Evolutionary conservation across 2,888 invertebrate genomes (phyloP).

Genomic region (Netelia melanura): DNA sequence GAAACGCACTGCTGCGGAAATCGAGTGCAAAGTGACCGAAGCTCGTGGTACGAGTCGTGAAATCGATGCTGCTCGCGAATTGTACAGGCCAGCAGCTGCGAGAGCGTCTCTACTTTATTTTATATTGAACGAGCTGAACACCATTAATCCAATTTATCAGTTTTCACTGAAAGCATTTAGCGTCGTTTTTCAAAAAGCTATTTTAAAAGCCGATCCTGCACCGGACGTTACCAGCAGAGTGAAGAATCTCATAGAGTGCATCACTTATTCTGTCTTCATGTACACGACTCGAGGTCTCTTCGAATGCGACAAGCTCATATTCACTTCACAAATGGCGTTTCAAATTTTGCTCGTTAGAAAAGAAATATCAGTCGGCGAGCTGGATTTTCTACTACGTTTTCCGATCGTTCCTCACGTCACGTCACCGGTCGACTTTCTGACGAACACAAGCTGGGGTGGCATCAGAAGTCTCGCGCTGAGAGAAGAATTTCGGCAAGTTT

Average conservation of each 20-base stretch:
- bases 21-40: constrained; percentile 96
- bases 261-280: constrained; percentile 97
- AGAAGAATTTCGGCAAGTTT: constrained; percentile 91
- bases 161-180: constrained; percentile 99
- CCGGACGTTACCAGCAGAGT: constrained; percentile 93
- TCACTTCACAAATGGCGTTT: constrained; percentile 98
- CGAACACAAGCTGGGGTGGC: constrained; percentile 97
- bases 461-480: constrained; percentile 95
- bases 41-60: constrained; percentile 96
- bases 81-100: constrained; percentile 94
- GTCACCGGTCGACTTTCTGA: constrained; percentile 97
- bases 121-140: constrained; percentile 97
- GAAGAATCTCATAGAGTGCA: constrained; percentile 96
- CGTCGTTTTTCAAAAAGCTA: constrained; percentile 98
- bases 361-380: constrained; percentile 93
- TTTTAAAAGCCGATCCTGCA: constrained; percentile 93
- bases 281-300: constrained; percentile 97
- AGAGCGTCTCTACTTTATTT: constrained; percentile 97
- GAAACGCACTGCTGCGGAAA: constrained; percentile 97
- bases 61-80: constrained; percentile 97
- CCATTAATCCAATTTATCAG: constrained; percentile 98
- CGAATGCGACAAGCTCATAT: constrained; percentile 98
- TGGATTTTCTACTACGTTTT: constrained; percentile 97
- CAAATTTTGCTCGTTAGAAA: constrained; percentile 95
- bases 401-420: constrained; percentile 97